phyloP scores from a whole-genome alignment of 2,888 invertebrate species.

The Athrips mouffetella region DNA sequence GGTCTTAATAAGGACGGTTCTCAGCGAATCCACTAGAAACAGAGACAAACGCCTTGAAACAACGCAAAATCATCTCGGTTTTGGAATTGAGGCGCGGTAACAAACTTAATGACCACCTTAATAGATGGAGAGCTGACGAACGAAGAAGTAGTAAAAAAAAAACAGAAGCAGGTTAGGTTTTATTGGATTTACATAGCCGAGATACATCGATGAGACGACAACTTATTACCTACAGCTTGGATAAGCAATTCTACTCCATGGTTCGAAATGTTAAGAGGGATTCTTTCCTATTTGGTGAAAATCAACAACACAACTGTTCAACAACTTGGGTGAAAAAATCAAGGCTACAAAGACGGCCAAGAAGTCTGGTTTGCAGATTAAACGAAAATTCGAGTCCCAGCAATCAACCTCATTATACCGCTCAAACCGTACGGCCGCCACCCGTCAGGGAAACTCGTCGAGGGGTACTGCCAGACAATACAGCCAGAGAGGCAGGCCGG shows the following conservation, averaged over 20 bases:
- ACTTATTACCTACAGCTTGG: constrained; percentile 2
- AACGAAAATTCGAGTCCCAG: neutral
- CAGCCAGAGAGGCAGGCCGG: too few relatives aligned
- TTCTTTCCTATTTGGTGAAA: constrained; percentile 9
- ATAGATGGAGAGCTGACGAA: constrained; percentile 11
- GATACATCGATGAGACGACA: constrained; percentile 8
- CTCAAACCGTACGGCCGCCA: too few relatives aligned
- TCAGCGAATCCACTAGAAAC: constrained; percentile 6
- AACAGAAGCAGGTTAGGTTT: constrained; percentile 13
- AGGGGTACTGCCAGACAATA: too few relatives aligned
- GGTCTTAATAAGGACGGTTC: constrained; percentile 10
- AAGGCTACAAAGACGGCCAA: constrained; percentile 8
- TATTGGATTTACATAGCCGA: constrained; percentile 16
- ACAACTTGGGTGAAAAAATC: constrained; percentile 16
- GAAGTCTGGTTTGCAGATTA: neutral
- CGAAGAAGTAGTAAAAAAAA: constrained; percentile 10
- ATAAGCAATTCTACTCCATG: constrained; percentile 6
- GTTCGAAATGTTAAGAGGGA: constrained; percentile 14
- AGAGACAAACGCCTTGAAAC: constrained; percentile 15
- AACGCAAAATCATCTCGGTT: constrained; percentile 11
- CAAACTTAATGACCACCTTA: too few relatives aligned
- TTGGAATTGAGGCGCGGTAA: neutral
- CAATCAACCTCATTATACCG: neutral
- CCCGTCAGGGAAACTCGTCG: too few relatives aligned
- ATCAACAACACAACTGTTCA: too few relatives aligned